Evolutionary conservation across 1,140 invertebrate genomes (phyloP).

Genomic region (Drosophila elegans): DNA sequence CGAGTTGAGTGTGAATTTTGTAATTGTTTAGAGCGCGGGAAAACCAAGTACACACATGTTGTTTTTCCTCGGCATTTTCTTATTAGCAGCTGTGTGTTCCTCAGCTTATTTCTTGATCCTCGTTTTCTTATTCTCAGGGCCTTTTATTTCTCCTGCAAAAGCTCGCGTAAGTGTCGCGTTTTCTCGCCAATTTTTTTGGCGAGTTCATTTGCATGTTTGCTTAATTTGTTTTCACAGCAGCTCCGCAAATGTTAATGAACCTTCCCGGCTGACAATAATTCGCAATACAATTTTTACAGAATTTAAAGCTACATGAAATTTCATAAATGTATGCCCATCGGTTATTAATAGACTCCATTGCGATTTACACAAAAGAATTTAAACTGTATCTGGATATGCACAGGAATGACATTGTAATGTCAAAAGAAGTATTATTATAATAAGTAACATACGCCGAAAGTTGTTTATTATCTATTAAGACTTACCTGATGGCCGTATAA

Average conservation of each 20-base stretch:
- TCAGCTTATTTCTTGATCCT: slow-evolving; percentile 33
- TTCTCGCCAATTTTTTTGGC: slow-evolving; percentile 32
- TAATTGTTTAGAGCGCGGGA: slow-evolving; percentile 59
- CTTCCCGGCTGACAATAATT: slow-evolving; percentile 40
- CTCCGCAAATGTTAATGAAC: slow-evolving; percentile 75
- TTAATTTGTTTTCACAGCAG: slow-evolving; percentile 74
- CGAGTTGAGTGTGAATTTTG: slow-evolving; percentile 38
- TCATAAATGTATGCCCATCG: slow-evolving; percentile 34
- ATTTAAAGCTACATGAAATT: slow-evolving; percentile 17
- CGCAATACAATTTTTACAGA: slow-evolving; percentile 56
- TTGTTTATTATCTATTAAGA: not conserved
- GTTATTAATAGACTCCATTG: slow-evolving; percentile 24
- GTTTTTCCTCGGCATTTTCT: slow-evolving; percentile 5
- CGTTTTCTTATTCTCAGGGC: slow-evolving; percentile 2
- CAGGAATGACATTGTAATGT: too few relatives aligned
- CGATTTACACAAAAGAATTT: not conserved
- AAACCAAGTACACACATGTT: slow-evolving; percentile 30
- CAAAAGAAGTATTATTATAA: too few relatives aligned
- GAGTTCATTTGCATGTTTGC: slow-evolving; percentile 71
- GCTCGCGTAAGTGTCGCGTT: slow-evolving; percentile 41
- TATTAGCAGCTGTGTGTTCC: slow-evolving; percentile 32
- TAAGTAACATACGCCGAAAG: too few relatives aligned
- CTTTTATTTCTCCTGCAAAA: slow-evolving; percentile 3
- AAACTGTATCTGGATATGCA: not conserved
- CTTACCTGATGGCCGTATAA: not conserved